These are phyloP conservation scores for Micronycteris hirsuta DNA, from an alignment of 2,113 vertebrate genomes.

Conservation along the genomic window DNA sequence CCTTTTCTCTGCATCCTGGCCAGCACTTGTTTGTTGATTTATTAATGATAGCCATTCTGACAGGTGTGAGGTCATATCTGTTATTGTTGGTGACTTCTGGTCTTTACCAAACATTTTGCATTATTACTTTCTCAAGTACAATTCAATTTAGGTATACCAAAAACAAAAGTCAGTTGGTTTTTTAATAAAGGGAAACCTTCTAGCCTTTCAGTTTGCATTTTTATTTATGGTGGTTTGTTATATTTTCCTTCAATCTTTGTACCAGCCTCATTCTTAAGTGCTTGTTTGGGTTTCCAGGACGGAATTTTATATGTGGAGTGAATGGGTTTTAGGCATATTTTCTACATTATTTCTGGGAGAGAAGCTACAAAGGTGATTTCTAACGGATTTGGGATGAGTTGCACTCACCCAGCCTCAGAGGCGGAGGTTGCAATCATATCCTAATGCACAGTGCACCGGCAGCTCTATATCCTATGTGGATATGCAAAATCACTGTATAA, in stretches of 20 bases:
- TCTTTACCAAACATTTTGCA: not conserved
- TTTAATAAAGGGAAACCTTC: not conserved
- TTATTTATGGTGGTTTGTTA: not conserved
- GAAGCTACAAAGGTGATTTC: not conserved
- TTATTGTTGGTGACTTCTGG: not conserved
- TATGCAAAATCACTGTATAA: not conserved
- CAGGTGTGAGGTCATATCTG: not conserved
- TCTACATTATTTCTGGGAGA: not conserved
- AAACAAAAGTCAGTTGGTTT: not conserved
- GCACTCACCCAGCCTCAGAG: not conserved
- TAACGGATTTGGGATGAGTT: not conserved
- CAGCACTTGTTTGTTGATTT: no score
- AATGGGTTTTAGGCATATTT: not conserved
- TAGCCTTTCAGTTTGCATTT: not conserved
- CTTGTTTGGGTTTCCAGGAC: not conserved
- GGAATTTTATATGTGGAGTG: not conserved
- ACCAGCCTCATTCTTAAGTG: not conserved
- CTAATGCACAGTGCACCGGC: not conserved
- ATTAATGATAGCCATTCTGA: no score
- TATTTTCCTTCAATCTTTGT: constrained; percentile 2
- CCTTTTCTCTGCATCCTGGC: no score
- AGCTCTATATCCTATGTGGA: not conserved
- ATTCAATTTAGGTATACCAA: not conserved
- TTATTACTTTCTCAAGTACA: constrained; percentile 11
- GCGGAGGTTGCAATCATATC: not conserved